phyloP scores from a whole-genome alignment of 1,140 invertebrate genomes.

The Zophobas atratus region DNA sequence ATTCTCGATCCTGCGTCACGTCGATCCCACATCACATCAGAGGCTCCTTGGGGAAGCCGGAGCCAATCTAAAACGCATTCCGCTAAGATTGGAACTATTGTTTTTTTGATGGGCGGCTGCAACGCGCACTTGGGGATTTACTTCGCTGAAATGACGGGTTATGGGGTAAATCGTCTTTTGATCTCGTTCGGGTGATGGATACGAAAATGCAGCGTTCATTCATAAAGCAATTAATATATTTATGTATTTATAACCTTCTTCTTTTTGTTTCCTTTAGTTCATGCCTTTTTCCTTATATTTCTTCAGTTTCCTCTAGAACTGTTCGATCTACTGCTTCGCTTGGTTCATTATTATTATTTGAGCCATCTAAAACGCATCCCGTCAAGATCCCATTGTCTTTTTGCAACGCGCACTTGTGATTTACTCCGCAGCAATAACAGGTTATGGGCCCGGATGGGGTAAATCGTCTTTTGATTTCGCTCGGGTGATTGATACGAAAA shows the following conservation, averaged over 20 bases:
- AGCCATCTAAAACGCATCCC: no score
- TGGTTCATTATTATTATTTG: no score
- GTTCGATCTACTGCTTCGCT: no score
- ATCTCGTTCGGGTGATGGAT: slow-evolving; percentile 18
- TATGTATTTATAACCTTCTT: no score
- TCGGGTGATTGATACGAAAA: slow-evolving; percentile 33
- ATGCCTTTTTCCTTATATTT: no score
- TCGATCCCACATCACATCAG: slow-evolving; percentile 57
- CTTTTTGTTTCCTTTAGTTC: no score
- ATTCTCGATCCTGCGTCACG: slow-evolving; percentile 53
- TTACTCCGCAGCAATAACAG: no score
- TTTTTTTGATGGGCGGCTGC: slow-evolving; percentile 14
- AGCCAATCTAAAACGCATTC: slow-evolving; percentile 40
- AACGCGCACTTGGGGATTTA: no score
- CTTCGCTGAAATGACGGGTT: no score
- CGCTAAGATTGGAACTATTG: slow-evolving; percentile 32
- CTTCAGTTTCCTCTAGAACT: no score
- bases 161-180: neutral
- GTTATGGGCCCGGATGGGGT: neutral
- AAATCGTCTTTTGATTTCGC: slow-evolving; percentile 2
- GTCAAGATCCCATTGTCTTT: no score
- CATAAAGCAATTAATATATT: slow-evolving; percentile 45
- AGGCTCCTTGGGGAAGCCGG: slow-evolving; percentile 30
- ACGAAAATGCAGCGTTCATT: slow-evolving; percentile 31
- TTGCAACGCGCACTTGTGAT: no score